Percentiles rank a stretch among this genome's conserved stretches.
phyloP scores from a whole-genome alignment of 1,140 invertebrate genomes.

The Plutomurus gul region DNA sequence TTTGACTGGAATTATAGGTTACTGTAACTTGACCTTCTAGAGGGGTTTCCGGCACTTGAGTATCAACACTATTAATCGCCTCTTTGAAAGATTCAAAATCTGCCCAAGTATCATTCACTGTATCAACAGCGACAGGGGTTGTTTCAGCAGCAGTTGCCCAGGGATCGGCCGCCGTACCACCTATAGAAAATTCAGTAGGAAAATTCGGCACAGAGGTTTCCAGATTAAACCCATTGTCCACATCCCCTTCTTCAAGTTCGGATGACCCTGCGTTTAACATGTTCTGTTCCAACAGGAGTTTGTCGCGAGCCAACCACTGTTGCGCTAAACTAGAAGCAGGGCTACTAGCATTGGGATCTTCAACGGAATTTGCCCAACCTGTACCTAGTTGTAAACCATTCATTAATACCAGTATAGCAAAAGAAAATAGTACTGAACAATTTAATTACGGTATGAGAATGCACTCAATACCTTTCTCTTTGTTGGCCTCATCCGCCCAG shows the following conservation, averaged over 20 bases:
- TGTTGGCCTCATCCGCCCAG: not conserved
- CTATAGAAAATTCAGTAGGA: too few relatives aligned
- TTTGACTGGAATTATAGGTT: not conserved
- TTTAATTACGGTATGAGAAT: not conserved
- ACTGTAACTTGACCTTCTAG: not conserved
- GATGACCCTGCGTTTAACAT: too few relatives aligned
- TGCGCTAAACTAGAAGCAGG: too few relatives aligned
- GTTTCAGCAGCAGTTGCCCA: not conserved
- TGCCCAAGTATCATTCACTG: not conserved
- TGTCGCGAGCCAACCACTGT: too few relatives aligned
- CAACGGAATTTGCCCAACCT: too few relatives aligned
- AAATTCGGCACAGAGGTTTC: too few relatives aligned
- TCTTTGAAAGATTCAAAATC: conserved; percentile 15
- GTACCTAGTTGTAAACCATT: too few relatives aligned
- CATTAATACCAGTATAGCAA: too few relatives aligned
- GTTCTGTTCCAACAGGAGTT: too few relatives aligned
- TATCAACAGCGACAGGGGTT: not conserved
- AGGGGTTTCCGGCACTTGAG: not conserved
- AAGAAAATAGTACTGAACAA: not conserved
- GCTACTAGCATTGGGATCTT: too few relatives aligned
- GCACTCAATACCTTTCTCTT: not conserved
- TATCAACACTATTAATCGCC: not conserved
- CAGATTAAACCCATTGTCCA: too few relatives aligned
- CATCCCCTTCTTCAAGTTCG: too few relatives aligned
- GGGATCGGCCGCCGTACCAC: not conserved